A percentile compares a stretch with the other conserved stretches of the same genome.
Conservation (phyloP, 2,113 vertebrate species). For the Pterocles gutturalis region DNA sequence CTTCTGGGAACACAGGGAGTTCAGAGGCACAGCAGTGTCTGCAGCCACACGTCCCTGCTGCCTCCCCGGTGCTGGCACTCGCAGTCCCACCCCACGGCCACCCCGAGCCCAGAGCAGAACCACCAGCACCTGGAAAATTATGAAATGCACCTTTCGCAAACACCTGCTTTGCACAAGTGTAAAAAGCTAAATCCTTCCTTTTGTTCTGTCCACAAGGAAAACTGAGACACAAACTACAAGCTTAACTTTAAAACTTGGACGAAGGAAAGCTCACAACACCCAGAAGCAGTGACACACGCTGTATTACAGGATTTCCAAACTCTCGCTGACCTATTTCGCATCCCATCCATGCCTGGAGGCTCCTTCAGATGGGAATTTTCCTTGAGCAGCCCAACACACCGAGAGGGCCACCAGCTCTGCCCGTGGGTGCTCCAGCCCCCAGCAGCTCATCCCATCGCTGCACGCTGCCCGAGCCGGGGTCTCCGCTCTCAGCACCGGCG, state of each 20-base stretch:
- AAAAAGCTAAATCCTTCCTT: not conserved
- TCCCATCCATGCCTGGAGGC: fast-evolving
- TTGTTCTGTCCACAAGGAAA: not conserved
- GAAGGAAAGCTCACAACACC: not conserved
- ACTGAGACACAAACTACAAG: not conserved
- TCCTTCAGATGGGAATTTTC: not conserved
- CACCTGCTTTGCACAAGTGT: too few relatives aligned
- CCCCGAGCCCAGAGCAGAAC: not conserved
- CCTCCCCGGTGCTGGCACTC: not conserved
- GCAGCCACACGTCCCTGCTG: not conserved
- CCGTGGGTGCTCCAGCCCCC: fast-evolving
- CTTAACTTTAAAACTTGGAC: not conserved
- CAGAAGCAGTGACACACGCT: fast-evolving
- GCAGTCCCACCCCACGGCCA: not conserved
- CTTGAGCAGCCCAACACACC: not conserved
- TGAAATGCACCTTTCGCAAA: not conserved
- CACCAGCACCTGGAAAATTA: not conserved
- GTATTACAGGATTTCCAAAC: not conserved
- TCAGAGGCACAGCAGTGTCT: not conserved
- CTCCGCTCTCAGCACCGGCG: not conserved
- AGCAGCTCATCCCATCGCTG: fast-evolving
- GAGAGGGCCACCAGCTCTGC: too few relatives aligned
- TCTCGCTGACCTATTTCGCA: not conserved
- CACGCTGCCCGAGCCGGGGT: fast-evolving
- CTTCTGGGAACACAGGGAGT: not conserved